Evolutionary conservation across 2,888 invertebrate species (phyloP).

Genomic region (Drosophila atripex): DNA sequence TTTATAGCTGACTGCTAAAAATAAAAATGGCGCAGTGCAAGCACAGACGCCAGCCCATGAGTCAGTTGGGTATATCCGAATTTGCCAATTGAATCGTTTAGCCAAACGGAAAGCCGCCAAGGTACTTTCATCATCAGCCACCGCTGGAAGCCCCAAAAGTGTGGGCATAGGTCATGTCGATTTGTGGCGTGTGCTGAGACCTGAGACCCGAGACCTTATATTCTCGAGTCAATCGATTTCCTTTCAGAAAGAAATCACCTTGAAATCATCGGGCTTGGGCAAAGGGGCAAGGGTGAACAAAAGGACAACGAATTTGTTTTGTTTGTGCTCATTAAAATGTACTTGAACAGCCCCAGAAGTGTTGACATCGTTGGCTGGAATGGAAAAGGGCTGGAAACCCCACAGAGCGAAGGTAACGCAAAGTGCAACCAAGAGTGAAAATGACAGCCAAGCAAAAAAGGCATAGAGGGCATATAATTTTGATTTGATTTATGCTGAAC

Average conservation of each 20-base stretch:
- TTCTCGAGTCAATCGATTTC: constrained; percentile 63
- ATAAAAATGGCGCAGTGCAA: constrained; percentile 56
- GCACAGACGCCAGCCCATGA: constrained; percentile 16
- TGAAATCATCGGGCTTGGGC: constrained; percentile 24
- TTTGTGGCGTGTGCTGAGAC: constrained; percentile 25
- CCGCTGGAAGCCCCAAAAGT: constrained; percentile 59
- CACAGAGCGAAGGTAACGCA: constrained; percentile 29
- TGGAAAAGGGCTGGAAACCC: constrained; percentile 38
- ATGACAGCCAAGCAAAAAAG: constrained; percentile 28
- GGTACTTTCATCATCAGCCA: constrained; percentile 20
- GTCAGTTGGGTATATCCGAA: constrained; percentile 10
- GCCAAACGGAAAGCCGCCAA: constrained; percentile 9
- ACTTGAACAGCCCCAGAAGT: constrained; percentile 40
- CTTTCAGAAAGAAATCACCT: constrained; percentile 45
- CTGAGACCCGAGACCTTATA: constrained; percentile 18
- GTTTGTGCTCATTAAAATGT: constrained; percentile 52
- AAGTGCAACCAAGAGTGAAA: constrained; percentile 33
- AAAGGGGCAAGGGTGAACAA: constrained; percentile 25
- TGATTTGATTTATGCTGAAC: constrained; percentile 8
- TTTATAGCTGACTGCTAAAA: constrained; percentile 62
- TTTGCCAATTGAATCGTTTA: constrained; percentile 1
- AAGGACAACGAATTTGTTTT: constrained; percentile 48
- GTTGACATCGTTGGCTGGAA: constrained; percentile 15
- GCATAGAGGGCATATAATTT: constrained; percentile 21
- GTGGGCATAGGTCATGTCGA: constrained; percentile 50